A percentile compares a stretch with the other conserved stretches of the same genome.
phyloP scores from a whole-genome alignment of 2,888 invertebrate genomes.

The Coelogynopora nodosa region DNA sequence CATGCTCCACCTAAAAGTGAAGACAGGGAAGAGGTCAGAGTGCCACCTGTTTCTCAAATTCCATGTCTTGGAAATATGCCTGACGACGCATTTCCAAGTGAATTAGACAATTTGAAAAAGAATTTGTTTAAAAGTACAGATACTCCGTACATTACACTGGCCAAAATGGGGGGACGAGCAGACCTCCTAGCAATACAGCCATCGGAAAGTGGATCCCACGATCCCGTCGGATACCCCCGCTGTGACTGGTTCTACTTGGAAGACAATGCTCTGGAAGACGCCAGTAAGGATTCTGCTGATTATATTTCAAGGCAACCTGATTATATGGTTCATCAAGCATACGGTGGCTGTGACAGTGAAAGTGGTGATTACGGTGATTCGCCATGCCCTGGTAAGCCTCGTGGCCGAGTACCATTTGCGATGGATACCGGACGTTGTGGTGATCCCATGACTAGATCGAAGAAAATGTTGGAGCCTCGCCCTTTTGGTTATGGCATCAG shows the following conservation, averaged over 20 bases:
- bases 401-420: neutral
- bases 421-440: neutral
- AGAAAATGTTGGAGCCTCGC: neutral
- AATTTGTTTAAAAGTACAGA: constrained; percentile 49
- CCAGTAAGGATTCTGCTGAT: neutral
- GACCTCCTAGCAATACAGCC: constrained; percentile 52
- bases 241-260: constrained; percentile 59
- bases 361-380: neutral
- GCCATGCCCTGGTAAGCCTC: neutral
- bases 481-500: neutral
- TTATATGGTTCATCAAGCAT: constrained; percentile 41
- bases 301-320: constrained; percentile 42
- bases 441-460: neutral
- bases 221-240: constrained; percentile 53
- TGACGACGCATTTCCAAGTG: constrained; percentile 46
- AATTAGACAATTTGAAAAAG: neutral
- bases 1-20: constrained; percentile 54
- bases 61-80: constrained; percentile 54
- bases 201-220: constrained; percentile 40
- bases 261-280: constrained; percentile 55
- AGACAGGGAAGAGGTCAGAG: constrained; percentile 50
- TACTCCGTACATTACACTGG: constrained; percentile 56
- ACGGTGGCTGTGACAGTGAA: neutral
- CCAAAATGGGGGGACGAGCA: constrained; percentile 58
- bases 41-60: constrained; percentile 57